A percentile compares a stretch with the other conserved stretches of the same genome.
phyloP scores from a whole-genome alignment of 2,113 vertebrate species.

The Piprites chloris region DNA sequence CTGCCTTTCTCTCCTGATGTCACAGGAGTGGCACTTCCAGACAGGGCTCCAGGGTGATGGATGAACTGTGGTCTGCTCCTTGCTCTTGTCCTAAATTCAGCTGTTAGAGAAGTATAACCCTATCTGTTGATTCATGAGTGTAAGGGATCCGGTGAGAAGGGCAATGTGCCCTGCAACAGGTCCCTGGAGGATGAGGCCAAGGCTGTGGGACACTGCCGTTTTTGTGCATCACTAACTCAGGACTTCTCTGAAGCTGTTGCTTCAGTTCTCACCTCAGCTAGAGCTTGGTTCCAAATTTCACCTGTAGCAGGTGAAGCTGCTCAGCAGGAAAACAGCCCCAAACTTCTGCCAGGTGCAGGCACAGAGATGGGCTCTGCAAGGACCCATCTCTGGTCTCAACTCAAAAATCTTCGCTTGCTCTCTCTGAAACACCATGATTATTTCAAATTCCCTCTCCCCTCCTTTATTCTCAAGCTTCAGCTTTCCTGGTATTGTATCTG shows the following conservation, averaged over 20 bases:
- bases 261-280: background rate
- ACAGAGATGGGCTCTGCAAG: background rate
- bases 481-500: background rate
- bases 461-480: background rate
- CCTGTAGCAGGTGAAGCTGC: background rate
- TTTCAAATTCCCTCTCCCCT: background rate
- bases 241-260: background rate
- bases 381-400: background rate
- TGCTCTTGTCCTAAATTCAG: background rate
- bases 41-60: background rate
- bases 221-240: background rate
- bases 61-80: background rate
- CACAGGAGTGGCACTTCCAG: background rate
- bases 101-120: background rate
- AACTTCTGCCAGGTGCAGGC: background rate
- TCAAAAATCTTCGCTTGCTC: background rate
- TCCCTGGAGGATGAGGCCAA: background rate
- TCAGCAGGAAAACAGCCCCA: background rate
- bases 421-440: background rate
- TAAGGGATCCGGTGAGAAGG: background rate
- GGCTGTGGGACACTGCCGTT: background rate
- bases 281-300: background rate
- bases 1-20: rapidly evolving
- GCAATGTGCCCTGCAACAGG: background rate
- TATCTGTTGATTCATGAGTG: background rate